Evolutionary conservation across 1,140 invertebrate species (phyloP).

Genomic region (Brachionus sp.): DNA sequence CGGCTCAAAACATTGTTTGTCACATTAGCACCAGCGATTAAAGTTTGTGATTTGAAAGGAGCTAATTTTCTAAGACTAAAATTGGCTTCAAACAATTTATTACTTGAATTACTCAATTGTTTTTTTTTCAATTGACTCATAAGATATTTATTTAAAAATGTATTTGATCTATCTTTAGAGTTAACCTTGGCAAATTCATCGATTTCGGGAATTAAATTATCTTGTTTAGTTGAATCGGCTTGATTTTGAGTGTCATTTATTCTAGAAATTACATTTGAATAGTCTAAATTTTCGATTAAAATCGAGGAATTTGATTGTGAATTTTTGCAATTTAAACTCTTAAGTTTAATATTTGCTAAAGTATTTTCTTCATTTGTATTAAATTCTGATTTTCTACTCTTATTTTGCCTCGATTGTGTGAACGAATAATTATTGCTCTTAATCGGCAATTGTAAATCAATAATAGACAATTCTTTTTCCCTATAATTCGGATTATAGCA

Average conservation of each 20-base stretch:
- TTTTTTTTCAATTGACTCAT: constrained; percentile 17
- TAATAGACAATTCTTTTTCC: constrained; percentile 4
- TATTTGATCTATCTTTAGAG: constrained; percentile 7
- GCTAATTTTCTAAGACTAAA: background rate
- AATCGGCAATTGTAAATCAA: constrained; percentile 28
- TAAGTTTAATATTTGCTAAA: background rate
- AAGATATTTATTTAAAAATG: background rate
- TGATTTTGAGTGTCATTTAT: background rate
- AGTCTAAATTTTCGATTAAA: background rate
- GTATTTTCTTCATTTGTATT: background rate
- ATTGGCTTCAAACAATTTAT: background rate
- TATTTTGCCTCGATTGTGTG: background rate
- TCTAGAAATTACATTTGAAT: background rate
- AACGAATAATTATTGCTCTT: background rate
- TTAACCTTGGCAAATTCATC: background rate
- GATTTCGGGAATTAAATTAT: background rate
- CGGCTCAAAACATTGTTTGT: background rate
- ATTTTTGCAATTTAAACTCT: background rate
- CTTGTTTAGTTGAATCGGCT: background rate
- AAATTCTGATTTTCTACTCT: background rate
- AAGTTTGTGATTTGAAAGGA: background rate
- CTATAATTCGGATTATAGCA: background rate
- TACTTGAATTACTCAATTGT: background rate
- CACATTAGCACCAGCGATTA: background rate
- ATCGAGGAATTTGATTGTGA: background rate